Evolutionary conservation across 2,888 invertebrate species (phyloP).

Genomic region (Orthosia gracilis): DNA sequence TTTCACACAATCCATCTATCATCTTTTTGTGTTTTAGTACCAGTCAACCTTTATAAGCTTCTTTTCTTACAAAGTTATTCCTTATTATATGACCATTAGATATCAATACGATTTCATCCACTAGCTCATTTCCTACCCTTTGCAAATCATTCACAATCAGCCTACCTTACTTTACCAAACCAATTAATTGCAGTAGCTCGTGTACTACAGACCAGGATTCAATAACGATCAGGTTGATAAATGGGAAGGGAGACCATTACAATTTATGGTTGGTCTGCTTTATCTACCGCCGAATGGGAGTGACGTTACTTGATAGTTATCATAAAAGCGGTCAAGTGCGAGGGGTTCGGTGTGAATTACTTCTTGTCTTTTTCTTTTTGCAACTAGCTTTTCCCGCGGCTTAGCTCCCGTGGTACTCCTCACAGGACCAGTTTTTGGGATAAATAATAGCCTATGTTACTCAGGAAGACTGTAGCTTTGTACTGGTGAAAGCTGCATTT

Average conservation of each 20-base stretch:
- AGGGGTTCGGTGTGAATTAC: conserved; percentile 27
- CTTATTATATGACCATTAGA: background rate
- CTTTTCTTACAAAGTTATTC: background rate
- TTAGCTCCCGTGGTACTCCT: no score
- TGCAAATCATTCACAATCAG: conserved; percentile 21
- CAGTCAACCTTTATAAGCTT: background rate
- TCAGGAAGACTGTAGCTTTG: no score
- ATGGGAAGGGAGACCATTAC: conserved; percentile 80
- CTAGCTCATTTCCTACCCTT: background rate
- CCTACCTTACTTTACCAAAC: conserved; percentile 13
- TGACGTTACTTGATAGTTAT: conserved; percentile 75
- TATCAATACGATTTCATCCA: background rate
- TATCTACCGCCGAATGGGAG: conserved; percentile 72
- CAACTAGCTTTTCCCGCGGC: no score
- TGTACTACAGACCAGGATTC: conserved; percentile 73
- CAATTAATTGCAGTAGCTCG: conserved; percentile 63
- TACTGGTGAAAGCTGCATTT: no score
- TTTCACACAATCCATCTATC: no score
- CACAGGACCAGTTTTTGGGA: no score
- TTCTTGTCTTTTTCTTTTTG: background rate
- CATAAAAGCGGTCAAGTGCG: conserved; percentile 58
- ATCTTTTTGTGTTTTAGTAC: no score
- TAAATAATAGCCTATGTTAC: no score
- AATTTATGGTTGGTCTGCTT: conserved; percentile 83
- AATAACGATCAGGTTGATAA: conserved; percentile 81